These are phyloP conservation scores for Drosophila seguyi DNA, from an alignment of 1,140 invertebrate genomes.

Conservation along the genomic window DNA sequence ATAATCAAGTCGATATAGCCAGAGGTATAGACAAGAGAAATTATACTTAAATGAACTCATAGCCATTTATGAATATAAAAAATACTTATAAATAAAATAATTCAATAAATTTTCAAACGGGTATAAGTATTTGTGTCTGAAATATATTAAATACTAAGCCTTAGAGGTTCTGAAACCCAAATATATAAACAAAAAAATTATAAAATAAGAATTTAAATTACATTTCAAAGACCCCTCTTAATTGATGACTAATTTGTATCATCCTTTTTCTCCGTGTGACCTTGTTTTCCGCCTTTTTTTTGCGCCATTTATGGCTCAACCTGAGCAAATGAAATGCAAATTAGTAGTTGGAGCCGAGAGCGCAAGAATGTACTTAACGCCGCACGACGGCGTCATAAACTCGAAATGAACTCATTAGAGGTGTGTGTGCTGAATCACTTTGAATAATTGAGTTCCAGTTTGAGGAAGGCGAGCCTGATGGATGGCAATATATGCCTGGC, in stretches of 20 bases:
- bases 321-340: conserved; percentile 57
- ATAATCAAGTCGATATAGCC: no score
- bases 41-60: no score
- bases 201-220: not conserved
- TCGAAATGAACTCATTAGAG: conserved; percentile 53
- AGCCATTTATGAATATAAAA: no score
- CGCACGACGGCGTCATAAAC: conserved; percentile 39
- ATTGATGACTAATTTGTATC: not conserved
- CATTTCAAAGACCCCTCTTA: not conserved
- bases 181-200: not conserved
- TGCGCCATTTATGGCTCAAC: conserved; percentile 30
- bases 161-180: not conserved
- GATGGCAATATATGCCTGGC: conserved; percentile 18
- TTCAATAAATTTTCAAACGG: no score
- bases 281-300: no score
- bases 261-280: conserved; percentile 7
- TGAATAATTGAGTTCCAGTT: conserved; percentile 59
- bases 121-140: no score
- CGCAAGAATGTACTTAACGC: conserved; percentile 48
- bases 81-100: no score
- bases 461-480: conserved; percentile 21
- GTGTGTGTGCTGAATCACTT: conserved; percentile 59
- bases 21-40: no score
- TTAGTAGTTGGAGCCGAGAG: conserved; percentile 38
- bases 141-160: no score